Base-by-base conservation (phyloP, 2,888 invertebrate species). In the Leucoma salicis region DNA sequence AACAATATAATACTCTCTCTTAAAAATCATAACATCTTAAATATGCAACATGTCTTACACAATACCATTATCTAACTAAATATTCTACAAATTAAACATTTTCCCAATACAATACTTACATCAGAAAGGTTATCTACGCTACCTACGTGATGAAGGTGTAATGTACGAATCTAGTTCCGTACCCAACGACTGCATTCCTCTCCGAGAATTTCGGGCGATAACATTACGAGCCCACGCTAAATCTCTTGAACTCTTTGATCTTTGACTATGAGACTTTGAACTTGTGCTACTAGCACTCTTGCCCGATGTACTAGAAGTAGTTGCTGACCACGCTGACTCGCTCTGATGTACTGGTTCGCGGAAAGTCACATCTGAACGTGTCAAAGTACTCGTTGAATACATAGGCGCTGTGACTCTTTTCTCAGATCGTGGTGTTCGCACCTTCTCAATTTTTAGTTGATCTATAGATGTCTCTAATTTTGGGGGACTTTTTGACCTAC, bases 171-270 rank as follows among this genome's bases (percentile, higher is more conserved):
- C 75, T 6, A 75, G 29, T 33, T 81, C 79, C 0, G 76, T 79
- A 10, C 60, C 67, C 1, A 74, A 72, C 1, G 67, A 66, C 32
- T 59, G 42, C 11, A 7, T 18, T 11, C 24, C 29, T 37, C 53
- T 49, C 4, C 46, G 44, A 8, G 54, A 51, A 11, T 52, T 49
- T 29, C 68, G 72, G 1, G 78, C 69, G 14, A 75, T 55, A 1
- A 83, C 78, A 7, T 78, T 74, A 1, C 73, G 69, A 1, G 82
- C 80, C 83, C 85, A 82, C 5, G 77, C 73, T 27, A 84, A 44
- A 58, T 82, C 76, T 1, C 80, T 70, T 1, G 77, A 74, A 35
- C 63, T 64, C 13, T 66, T 63, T 1, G 74, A 68, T 36, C 57
- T 59, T 1, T 66, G 61, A 33, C 69, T 66, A 11, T 51, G 60